A percentile compares a stretch with the other conserved stretches of the same genome.
Evolutionary conservation across 2,797 vertebrate species (phyloP).

Genomic region (Myoxocephalus aenaeus): DNA sequence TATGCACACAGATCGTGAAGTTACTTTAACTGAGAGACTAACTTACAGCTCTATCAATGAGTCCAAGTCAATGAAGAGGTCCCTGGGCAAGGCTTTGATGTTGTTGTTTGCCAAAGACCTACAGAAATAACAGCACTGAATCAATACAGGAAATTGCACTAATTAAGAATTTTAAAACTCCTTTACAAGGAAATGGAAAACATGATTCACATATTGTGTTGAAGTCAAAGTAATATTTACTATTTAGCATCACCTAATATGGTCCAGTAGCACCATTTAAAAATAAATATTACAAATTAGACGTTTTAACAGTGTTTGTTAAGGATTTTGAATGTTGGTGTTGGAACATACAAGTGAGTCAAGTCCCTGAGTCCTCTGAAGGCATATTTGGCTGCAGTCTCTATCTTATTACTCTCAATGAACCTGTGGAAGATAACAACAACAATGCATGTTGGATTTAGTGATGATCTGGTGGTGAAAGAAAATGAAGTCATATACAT

Average conservation of each 20-base stretch:
- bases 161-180: not conserved
- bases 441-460: not conserved
- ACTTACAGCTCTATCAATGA: conserved; percentile 98
- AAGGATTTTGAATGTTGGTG: conserved; percentile 35
- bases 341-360: conserved; percentile 94
- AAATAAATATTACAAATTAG: not conserved
- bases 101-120: conserved; percentile 99
- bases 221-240: not conserved
- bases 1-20: not conserved
- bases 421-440: conserved; percentile 84
- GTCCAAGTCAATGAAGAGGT: conserved; percentile 95
- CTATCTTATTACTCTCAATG: conserved; percentile 97
- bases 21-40: conserved; percentile 27
- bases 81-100: conserved; percentile 93
- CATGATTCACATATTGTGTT: not conserved
- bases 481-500: not conserved
- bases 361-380: conserved; percentile 96
- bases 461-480: not conserved
- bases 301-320: conserved; percentile 20
- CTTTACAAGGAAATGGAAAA: not conserved
- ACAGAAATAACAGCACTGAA: conserved; percentile 17
- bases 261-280: not conserved
- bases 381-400: conserved; percentile 92
- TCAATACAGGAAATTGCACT: not conserved
- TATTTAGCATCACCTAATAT: not conserved